Evolutionary conservation across 1,140 invertebrate species (phyloP), one percentile per base, ranked within the genome.

Genomic region (Brachionus angularis): DNA sequence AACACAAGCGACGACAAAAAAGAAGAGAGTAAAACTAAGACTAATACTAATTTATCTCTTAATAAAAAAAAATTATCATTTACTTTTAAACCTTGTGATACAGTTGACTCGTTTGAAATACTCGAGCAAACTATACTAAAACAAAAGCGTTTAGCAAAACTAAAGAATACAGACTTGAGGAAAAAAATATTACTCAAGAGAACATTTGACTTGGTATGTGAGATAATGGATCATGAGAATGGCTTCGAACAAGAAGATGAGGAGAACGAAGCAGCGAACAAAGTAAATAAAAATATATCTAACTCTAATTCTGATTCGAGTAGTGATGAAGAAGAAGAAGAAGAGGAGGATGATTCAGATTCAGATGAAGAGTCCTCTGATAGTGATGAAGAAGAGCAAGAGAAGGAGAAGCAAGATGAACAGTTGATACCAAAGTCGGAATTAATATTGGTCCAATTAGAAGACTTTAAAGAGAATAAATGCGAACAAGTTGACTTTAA

Each of bases 141-240:
- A 33, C 62, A 67, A 36, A 46, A 50, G 23, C 42, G 42, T 2
- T n/a, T 67, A 14, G 39, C 62, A 5, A 39, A 42, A 31, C 62
- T 67, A 16, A 67, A 67, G 25, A 67, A 67, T n/a, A 67, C 62
- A 0, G 62, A 67, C 31, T 36, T 67, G 42, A 67, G 62, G 23
- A 39, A 42, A 18, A 46, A 50, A 46, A 50, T 67, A 1, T 36
- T 67, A 29, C 62, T 67, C 7, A 67, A 67, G 31, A 18, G 62
- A n/a, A 67, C 62, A 16, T 67, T 67, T 25, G 62, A 67, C 23
- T 21, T 67, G 12, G 62, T 67, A 5, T 67, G 62, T 31, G 62
- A 67, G 27, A 67, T 67, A 10, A 46, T 67, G 47, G 62, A 67
- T 25, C 44, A 67, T 34, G 62, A 67, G 16, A 67, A 67, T 47